Evolutionary conservation across 2,113 vertebrate species (phyloP), one percentile per base, ranked within the genome.

Genomic region (Scolopax mira): DNA sequence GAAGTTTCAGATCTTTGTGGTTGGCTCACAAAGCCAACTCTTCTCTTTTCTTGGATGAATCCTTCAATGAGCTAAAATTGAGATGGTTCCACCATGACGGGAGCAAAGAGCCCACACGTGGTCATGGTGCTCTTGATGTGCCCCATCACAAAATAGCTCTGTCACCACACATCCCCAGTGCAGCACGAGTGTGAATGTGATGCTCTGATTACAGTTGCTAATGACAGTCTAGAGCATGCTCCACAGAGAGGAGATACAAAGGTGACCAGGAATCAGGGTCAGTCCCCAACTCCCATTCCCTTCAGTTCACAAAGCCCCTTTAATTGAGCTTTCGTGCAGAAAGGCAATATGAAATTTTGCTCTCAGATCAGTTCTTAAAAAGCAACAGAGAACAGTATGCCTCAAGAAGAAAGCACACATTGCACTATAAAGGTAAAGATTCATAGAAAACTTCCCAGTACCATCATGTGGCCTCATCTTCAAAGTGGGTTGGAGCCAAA

Each of bases 401-500:
- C 66, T 86, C 57, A 7, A 44, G 79, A 85, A 69, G 42, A 96
- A 93, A 86, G 72, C 82, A 22, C 11, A 9, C 23, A 33, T 2
- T 74, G 44, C 71, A 77, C 65, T 70, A 6, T 37, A 91, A 88
- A 79, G 64, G 48, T 89, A 49, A 93, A 88, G 69, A 80, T 39
- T 77, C 84, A 28, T 23, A 75, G 64, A 60, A 85, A 35, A 91
- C 61, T 52, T 85, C 44, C 73, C 58, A 48, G 46, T 74, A 35
- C 41, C 83, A 79, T 94, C 30, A 33, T 89, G 37, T 79, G 81
- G 72, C 81, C 74, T 66, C 90, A 79, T 89, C 92, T 87, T 95
- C 94, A 90, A 91, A 86, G 69, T 31, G 39, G 27, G 35, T 9
- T 62, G 88, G 79, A 90, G 89, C 62, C 89, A 96, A 91, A 81